Evolutionary conservation across 2,797 vertebrate genomes (phyloP), one percentile per base, ranked within the genome.

Genomic region (Labeo calbasu): DNA sequence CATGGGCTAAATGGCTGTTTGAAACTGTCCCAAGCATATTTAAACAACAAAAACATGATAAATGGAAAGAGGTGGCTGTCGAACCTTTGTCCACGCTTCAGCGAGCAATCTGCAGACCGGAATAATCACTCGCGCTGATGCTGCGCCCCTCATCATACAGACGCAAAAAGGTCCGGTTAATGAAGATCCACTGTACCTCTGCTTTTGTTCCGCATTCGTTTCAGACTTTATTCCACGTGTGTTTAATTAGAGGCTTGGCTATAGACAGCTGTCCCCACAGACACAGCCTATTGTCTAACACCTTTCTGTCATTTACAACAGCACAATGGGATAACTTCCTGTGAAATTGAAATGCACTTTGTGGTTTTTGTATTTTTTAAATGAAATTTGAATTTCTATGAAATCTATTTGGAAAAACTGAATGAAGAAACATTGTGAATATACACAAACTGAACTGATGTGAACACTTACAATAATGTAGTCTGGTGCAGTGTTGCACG

Each of bases 181-280:
- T 91, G 84, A 87, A 90, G 87, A 63, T 86, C 61, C 79, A 57
- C 83, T 53, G 71, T 28, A 73, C 79, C 82, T 79, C 23, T 51
- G 84, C 76, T 86, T 86, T 86, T 87, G 85, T 88, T 78, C 82
- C 55, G 59, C 40, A n/a, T 87, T 53, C 79, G 40, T 71, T 82
- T 81, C 82, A 80, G 81, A 61, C 79, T 83, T 78, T 79, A 61
- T 86, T 83, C 83, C 82, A 65, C 66, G 19, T 65, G 72, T 53
- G 78, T 83, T 88, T 88, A 89, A 90, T 89, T 88, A 89, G 83
- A 46, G 84, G 70, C 36, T 76, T 86, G 77, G 79, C 84, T 77
- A 77, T 53, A 48, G 81, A 86, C 85, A 89, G 85, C 86, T 88
- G 87, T 88, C 84, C 68, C 73, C 83, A 73, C 61, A 66, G 57